Evolutionary conservation across 2,888 invertebrate genomes (phyloP).

Genomic region (Microctonus aethiopoides): DNA sequence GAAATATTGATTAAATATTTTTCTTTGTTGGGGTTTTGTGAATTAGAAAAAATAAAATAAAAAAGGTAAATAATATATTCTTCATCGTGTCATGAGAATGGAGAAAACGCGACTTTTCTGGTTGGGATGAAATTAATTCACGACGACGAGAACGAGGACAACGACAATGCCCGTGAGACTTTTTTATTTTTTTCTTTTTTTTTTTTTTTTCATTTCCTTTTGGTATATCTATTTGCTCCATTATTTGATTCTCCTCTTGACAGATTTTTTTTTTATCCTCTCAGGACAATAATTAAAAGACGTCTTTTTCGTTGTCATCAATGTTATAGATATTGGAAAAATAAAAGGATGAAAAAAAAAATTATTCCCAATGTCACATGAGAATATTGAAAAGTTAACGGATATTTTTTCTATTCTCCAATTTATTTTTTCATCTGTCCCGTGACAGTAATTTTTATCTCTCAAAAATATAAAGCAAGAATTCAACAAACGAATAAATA

Average conservation of each 20-base stretch:
- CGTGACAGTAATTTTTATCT: no score
- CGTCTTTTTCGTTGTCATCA: neutral
- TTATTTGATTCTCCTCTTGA: neutral
- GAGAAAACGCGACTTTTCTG: neutral
- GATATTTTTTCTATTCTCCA: neutral
- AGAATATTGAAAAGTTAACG: neutral
- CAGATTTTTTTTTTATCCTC: neutral
- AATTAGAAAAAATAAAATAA: neutral
- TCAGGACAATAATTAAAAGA: neutral
- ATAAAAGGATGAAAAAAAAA: neutral
- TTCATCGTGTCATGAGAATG: neutral
- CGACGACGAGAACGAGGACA: neutral
- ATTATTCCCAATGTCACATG: neutral
- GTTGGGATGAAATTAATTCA: constrained; percentile 12
- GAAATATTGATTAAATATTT: neutral
- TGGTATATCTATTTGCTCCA: neutral
- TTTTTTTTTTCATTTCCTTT: neutral
- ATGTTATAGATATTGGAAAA: neutral
- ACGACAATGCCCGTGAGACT: neutral
- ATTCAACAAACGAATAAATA: no score
- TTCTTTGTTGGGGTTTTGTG: neutral
- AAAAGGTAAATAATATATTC: neutral
- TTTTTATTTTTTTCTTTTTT: no score
- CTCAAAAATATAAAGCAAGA: no score
- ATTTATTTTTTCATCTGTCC: neutral